A percentile compares a stretch with the other conserved stretches of the same genome.
phyloP scores from a whole-genome alignment of 2,113 vertebrate species.

The Isichthys henryi region DNA sequence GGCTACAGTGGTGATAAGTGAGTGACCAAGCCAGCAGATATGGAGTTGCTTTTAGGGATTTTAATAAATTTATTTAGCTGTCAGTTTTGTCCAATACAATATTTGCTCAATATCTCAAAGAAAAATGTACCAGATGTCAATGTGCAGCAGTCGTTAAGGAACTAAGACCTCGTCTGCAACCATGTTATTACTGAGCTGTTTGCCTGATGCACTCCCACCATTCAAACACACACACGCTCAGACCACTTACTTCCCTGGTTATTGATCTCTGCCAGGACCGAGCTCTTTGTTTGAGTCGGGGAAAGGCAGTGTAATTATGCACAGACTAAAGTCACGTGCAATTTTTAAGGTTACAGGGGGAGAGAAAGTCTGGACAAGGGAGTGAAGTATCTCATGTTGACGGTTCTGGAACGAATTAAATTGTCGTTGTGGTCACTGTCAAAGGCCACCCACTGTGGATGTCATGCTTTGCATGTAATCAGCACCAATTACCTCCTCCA shows the following conservation, averaged over 20 bases:
- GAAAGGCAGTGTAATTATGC: background rate
- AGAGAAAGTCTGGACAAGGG: conserved; percentile 8
- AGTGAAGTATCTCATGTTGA: background rate
- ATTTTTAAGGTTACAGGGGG: background rate
- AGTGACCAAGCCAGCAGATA: background rate
- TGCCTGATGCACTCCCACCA: background rate
- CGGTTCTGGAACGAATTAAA: conserved; percentile 38
- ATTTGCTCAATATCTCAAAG: background rate
- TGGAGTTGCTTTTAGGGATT: background rate
- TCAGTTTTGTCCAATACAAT: background rate
- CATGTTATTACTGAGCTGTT: background rate
- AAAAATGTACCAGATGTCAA: background rate
- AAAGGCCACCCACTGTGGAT: conserved; percentile 33
- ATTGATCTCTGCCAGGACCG: background rate
- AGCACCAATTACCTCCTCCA: conserved; percentile 3
- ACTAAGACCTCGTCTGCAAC: background rate
- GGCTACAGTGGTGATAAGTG: background rate
- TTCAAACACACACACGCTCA: background rate
- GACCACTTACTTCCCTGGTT: background rate
- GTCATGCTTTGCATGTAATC: conserved; percentile 45
- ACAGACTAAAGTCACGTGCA: background rate
- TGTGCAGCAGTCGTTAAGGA: background rate
- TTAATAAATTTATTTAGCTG: background rate
- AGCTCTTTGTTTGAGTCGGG: background rate
- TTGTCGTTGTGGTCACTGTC: conserved; percentile 31